Percentiles rank a stretch among this genome's conserved stretches.
phyloP scores from a whole-genome alignment of 2,888 invertebrate species.

The Caenorhabditis doughertyi region DNA sequence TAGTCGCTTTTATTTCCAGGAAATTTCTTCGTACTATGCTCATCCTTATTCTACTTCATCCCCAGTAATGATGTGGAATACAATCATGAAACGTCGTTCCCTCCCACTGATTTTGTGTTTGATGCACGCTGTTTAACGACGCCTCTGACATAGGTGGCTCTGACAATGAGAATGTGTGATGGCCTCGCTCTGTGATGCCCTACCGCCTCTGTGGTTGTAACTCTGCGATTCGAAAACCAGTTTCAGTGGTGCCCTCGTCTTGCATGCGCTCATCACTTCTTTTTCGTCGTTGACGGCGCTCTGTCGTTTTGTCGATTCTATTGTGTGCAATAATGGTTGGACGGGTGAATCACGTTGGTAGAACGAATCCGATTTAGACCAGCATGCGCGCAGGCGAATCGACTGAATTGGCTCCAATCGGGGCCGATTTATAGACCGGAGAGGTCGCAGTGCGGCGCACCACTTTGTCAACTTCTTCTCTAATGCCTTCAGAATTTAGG shows the following conservation, averaged over 20 bases:
- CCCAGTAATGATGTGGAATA: neutral
- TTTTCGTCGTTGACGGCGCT: constrained; percentile 36
- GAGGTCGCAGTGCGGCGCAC: constrained; percentile 16
- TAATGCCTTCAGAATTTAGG: constrained; percentile 38
- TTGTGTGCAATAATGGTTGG: constrained; percentile 58
- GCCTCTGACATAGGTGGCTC: constrained; percentile 47
- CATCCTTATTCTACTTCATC: neutral
- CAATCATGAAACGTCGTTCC: constrained; percentile 9
- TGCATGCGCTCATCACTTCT: constrained; percentile 54
- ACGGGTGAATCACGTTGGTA: constrained; percentile 57
- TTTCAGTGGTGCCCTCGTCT: constrained; percentile 54
- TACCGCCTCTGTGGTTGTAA: constrained; percentile 43
- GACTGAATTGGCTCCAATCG: constrained; percentile 58
- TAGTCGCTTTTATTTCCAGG: neutral
- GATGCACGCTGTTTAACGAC: constrained; percentile 54
- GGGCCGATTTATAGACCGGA: constrained; percentile 49
- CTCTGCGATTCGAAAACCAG: constrained; percentile 55
- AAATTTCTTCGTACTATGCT: neutral
- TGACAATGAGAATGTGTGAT: constrained; percentile 43
- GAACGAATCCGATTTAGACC: constrained; percentile 56
- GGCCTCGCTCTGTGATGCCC: constrained; percentile 50
- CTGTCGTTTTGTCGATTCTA: constrained; percentile 56
- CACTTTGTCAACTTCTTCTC: constrained; percentile 21
- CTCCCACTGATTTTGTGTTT: constrained; percentile 28
- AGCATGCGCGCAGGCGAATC: neutral